Evolutionary conservation across 1,140 invertebrate species (phyloP).

Genomic region (Drosophila pallidifrons): DNA sequence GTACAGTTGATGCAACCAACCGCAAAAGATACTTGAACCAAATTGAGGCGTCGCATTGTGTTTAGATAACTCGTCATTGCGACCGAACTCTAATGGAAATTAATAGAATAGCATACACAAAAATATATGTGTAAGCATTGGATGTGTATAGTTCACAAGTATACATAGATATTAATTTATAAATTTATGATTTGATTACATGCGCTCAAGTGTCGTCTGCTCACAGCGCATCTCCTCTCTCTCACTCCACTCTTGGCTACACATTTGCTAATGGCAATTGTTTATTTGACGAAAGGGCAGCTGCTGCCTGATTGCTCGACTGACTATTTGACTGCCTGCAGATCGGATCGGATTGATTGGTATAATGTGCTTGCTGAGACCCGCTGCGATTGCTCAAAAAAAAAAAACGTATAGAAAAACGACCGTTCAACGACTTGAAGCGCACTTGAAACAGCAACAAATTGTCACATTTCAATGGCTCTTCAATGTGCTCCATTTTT

Average conservation of each 20-base stretch:
- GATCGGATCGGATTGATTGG: constrained; percentile 69
- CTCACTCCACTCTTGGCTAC: constrained; percentile 22
- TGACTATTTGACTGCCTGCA: not conserved
- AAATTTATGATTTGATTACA: constrained; percentile 81
- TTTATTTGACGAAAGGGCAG: constrained; percentile 79
- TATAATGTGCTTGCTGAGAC: constrained; percentile 42
- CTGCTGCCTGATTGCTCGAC: constrained; percentile 19
- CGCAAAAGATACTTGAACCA: constrained; percentile 72
- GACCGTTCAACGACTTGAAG: constrained; percentile 16
- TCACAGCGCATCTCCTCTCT: constrained; percentile 41
- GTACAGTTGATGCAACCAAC: constrained; percentile 53
- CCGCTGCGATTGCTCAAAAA: constrained; percentile 62
- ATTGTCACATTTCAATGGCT: constrained; percentile 79
- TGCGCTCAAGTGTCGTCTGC: constrained; percentile 45
- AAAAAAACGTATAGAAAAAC: not conserved
- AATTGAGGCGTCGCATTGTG: constrained; percentile 62
- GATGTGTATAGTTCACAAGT: constrained; percentile 34
- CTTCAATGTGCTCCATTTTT: constrained; percentile 68
- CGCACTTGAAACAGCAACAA: constrained; percentile 69
- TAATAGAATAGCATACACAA: constrained; percentile 61
- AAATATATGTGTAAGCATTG: constrained; percentile 28
- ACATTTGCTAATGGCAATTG: constrained; percentile 81
- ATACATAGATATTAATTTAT: constrained; percentile 59
- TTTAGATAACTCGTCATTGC: constrained; percentile 45
- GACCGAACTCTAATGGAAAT: constrained; percentile 69